Conservation (phyloP, 2,113 vertebrate species). For the Caretta caretta region DNA sequence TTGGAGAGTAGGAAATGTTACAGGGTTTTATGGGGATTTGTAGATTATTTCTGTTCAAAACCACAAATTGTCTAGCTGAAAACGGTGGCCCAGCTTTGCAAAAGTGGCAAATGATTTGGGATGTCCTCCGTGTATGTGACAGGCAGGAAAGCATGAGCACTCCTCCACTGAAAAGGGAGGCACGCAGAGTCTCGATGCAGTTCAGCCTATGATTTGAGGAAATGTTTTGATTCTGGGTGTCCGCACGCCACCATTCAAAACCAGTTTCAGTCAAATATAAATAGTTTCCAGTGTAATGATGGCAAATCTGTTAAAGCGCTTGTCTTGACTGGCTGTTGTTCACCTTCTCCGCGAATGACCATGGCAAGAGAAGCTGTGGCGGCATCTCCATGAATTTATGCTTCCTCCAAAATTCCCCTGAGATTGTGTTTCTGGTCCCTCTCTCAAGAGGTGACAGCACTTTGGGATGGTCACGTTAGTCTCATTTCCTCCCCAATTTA, state of each 20-base stretch:
- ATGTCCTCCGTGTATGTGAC: background rate
- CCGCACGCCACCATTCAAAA: background rate
- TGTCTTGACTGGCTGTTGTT: background rate
- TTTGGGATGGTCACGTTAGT: background rate
- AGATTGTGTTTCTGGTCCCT: rapidly evolving
- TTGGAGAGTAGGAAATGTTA: background rate
- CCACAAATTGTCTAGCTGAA: background rate
- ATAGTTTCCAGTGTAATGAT: background rate
- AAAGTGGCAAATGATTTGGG: background rate
- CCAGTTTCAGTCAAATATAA: background rate
- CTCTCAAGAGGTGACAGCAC: background rate
- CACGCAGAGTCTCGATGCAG: rapidly evolving
- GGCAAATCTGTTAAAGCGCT: background rate
- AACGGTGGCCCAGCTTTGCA: background rate
- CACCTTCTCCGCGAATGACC: rapidly evolving
- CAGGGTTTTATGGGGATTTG: background rate
- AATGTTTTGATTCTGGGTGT: background rate
- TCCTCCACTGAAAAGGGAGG: background rate
- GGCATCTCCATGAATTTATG: rapidly evolving
- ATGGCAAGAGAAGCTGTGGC: background rate
- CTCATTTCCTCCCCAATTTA: background rate
- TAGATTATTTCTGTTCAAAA: background rate
- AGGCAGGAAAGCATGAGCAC: background rate
- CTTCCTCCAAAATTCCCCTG: background rate
- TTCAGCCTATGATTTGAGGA: background rate